Percentiles rank a stretch among this genome's conserved stretches.
Evolutionary conservation across 1,140 invertebrate species (phyloP).

Genomic region (Hestina assimilis): DNA sequence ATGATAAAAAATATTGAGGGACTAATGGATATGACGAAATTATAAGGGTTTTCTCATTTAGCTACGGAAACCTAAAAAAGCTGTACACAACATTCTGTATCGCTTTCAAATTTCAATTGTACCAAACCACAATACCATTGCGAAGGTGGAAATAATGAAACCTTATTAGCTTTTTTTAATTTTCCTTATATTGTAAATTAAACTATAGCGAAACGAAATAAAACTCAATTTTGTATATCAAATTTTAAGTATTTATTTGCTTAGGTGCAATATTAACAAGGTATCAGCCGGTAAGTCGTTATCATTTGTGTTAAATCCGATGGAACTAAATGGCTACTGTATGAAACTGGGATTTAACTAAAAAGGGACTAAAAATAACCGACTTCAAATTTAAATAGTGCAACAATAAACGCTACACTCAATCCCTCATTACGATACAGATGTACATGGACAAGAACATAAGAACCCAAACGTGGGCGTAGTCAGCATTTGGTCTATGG

Average conservation of each 20-base stretch:
- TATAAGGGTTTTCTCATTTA: too few species aligned
- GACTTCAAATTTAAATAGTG: too few species aligned
- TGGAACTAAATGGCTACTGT: constrained; percentile 38
- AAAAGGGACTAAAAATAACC: too few species aligned
- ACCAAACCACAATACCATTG: constrained; percentile 22
- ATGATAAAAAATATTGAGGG: too few species aligned
- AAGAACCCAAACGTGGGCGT: too few species aligned
- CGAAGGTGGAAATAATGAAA: constrained; percentile 39
- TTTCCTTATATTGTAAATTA: constrained; percentile 1
- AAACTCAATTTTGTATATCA: constrained; percentile 17
- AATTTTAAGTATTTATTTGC: constrained; percentile 45
- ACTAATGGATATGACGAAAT: too few species aligned
- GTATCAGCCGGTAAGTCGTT: constrained; percentile 24
- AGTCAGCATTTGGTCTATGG: too few species aligned
- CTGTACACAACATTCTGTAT: too few species aligned
- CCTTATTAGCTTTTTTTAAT: constrained; percentile 38
- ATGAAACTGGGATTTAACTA: constrained; percentile 47
- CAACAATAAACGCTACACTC: too few species aligned
- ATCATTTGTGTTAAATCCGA: constrained; percentile 45
- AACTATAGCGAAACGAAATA: constrained; percentile 12
- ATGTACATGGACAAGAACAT: too few species aligned
- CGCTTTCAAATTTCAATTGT: constrained; percentile 7
- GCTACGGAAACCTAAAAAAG: too few species aligned
- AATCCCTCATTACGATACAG: too few species aligned
- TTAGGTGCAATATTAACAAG: constrained; percentile 62